A percentile compares a stretch with the other conserved stretches of the same genome.
Conservation (phyloP, 1,140 invertebrate genomes). For the Yoshiicerus persimilis region DNA sequence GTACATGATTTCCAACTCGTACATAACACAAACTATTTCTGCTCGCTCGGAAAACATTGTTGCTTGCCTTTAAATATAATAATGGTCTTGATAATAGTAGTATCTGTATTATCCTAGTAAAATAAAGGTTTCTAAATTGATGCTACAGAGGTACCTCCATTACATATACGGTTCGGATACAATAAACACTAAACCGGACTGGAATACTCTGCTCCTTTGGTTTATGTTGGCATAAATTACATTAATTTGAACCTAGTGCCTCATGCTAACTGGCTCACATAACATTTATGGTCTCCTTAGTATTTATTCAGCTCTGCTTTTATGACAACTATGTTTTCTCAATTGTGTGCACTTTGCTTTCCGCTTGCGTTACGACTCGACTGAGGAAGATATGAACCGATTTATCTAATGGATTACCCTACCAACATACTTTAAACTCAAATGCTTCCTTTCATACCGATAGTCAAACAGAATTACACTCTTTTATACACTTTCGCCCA, state of each 20-base stretch:
- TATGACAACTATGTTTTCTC: neutral
- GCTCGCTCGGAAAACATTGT: neutral
- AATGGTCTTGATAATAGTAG: neutral
- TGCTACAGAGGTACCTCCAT: neutral
- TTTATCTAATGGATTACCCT: neutral
- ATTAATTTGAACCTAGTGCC: neutral
- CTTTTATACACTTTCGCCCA: neutral
- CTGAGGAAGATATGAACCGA: neutral
- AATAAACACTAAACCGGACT: neutral
- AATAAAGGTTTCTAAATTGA: neutral
- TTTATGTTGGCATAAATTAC: slow-evolving; percentile 24
- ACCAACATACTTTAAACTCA: neutral
- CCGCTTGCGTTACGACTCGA: neutral
- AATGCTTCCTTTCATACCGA: neutral
- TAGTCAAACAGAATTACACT: neutral
- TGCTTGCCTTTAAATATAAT: neutral
- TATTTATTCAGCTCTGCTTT: neutral
- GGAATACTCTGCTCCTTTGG: neutral
- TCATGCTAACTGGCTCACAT: neutral
- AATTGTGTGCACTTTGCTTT: neutral
- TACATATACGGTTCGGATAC: neutral
- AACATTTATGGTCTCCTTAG: neutral
- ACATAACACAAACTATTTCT: neutral
- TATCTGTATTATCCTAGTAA: neutral
- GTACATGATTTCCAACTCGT: neutral